These are phyloP conservation scores for Cynoglossus semilaevis DNA, from an alignment of 2,113 vertebrate species.

Conservation along the genomic window DNA sequence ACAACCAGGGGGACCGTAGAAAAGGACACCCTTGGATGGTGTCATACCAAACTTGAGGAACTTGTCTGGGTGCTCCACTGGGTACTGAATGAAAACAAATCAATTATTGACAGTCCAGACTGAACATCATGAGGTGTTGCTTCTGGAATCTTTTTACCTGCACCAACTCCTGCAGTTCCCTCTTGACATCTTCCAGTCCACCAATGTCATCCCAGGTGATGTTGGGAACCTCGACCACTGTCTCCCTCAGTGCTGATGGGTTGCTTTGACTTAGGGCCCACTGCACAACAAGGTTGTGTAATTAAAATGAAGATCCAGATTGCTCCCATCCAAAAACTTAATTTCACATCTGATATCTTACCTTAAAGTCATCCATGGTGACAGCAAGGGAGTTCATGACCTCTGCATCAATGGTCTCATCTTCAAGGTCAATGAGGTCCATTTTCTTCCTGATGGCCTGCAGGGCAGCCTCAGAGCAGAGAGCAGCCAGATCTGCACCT, in stretches of 20 bases:
- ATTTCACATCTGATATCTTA: slow-evolving; percentile 62
- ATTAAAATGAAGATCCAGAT: neutral
- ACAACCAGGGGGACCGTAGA: slow-evolving; percentile 98
- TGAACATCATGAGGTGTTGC: too few species aligned
- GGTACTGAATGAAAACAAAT: slow-evolving; percentile 77
- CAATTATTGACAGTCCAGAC: too few species aligned
- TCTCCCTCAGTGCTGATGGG: slow-evolving; percentile 95
- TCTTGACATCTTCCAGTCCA: slow-evolving; percentile 96
- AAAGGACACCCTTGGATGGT: slow-evolving; percentile 96
- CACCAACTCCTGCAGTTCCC: slow-evolving; percentile 97
- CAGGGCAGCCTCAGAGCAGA: slow-evolving; percentile 97
- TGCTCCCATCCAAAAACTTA: neutral
- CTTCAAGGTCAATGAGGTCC: slow-evolving; percentile 97
- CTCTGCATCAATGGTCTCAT: slow-evolving; percentile 98
- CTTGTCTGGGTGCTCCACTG: slow-evolving; percentile 98
- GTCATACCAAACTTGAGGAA: slow-evolving; percentile 99
- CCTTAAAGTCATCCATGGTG: slow-evolving; percentile 99
- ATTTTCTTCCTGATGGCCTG: slow-evolving; percentile 99
- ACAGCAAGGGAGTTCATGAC: slow-evolving; percentile 98
- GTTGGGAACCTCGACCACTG: slow-evolving; percentile 96
- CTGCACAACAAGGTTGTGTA: slow-evolving; percentile 61
- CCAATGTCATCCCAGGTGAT: slow-evolving; percentile 99
- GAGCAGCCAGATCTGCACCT: slow-evolving; percentile 94
- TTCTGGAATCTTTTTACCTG: too few species aligned
- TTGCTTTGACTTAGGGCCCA: slow-evolving; percentile 99